Percentiles rank a stretch among this genome's conserved stretches.
Evolutionary conservation across 2,797 vertebrate genomes (phyloP).

Genomic region (Hipposideros larvatus): DNA sequence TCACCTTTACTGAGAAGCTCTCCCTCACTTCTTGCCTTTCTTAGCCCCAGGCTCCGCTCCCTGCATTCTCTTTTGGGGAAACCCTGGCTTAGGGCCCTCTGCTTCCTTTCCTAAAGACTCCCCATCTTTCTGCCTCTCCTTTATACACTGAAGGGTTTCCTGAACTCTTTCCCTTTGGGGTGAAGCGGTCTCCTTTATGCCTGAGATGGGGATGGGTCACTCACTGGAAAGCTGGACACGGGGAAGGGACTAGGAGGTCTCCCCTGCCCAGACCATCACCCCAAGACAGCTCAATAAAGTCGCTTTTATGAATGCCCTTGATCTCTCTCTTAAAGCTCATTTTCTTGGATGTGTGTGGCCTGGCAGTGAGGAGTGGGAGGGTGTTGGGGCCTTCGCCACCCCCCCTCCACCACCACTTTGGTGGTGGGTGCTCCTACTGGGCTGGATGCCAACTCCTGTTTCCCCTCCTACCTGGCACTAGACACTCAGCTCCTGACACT

Average conservation of each 20-base stretch:
- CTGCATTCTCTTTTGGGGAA: neutral
- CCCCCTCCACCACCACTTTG: neutral
- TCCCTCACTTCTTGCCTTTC: neutral
- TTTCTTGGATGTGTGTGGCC: neutral
- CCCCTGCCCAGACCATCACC: neutral
- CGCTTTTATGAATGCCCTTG: neutral
- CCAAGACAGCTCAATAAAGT: constrained; percentile 51
- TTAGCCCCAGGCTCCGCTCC: neutral
- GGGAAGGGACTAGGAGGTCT: neutral
- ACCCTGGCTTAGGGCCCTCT: neutral
- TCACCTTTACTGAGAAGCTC: neutral
- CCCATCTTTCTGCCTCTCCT: neutral
- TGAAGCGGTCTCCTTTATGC: neutral
- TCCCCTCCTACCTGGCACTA: neutral
- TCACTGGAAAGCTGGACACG: neutral
- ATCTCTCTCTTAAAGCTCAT: neutral
- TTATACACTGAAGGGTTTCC: neutral
- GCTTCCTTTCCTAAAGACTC: neutral
- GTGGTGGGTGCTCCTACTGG: neutral
- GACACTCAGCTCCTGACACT: neutral
- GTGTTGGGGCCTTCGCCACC: neutral
- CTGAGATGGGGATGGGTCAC: neutral
- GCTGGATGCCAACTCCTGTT: neutral
- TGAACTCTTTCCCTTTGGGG: neutral
- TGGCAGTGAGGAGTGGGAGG: neutral